Base-by-base conservation (phyloP, 2,888 invertebrate species). In the Drosophila paramelanica region DNA sequence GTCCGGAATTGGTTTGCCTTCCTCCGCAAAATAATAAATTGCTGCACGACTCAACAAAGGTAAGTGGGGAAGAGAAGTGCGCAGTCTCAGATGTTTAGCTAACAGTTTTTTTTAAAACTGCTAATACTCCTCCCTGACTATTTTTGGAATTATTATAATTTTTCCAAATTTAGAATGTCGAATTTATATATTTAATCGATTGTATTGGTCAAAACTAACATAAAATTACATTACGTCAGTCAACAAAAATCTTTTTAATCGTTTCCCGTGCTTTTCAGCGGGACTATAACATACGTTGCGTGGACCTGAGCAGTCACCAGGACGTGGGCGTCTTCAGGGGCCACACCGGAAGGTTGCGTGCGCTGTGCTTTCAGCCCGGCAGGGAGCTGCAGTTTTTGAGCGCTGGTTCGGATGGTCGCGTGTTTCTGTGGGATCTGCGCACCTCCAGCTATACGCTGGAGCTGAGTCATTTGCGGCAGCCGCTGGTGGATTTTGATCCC, bases 341-440 rank as follows among this genome's bases (percentile, higher is more conserved):
- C 0, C 85, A 82, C 17, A 5, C 41, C 0, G 33, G 45, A 6
- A 13, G 17, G 2, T 51, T 70, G 1, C 49, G 50, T 1, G 14
- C 25, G 5, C 14, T 82, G 3, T 45, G 45, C 33, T 55, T 65
- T 5, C 79, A 67, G 53, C 82, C 81, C 0, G 61, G 49, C 0
- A 56, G 42, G 36, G 14, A 60, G 10, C 10, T 79, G 27, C 20
- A 70, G 0, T 81, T 81, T 20, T 3, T 79, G 0, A 79, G 68
- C 2, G 52, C 71, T 4, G 82, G 71, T 0, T n/a, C 36, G 20
- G 85, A 82, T 60, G 59, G 70, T 27, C 31, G 52, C 3, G 33
- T 85, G 1, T 33, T 62, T 1, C 5, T 85, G 56, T 83, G 82
- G 82, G 85, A 82, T 58, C 8, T 73, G 4, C 77, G 82, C 3